These are phyloP conservation scores for Anomalospiza imberbis DNA, from an alignment of 2,797 vertebrate species.

Conservation along the genomic window DNA sequence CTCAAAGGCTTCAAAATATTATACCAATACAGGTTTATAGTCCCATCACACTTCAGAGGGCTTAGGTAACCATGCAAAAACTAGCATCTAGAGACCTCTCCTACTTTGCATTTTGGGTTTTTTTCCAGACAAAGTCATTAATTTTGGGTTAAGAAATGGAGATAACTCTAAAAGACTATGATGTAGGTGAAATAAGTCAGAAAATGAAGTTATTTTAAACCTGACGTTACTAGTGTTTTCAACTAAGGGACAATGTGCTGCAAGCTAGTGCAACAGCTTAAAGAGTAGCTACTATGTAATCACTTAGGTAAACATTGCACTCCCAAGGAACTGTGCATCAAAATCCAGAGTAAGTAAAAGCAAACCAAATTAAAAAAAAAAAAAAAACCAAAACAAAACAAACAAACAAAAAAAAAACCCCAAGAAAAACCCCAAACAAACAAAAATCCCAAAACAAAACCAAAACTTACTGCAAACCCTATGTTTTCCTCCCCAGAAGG, in stretches of 20 bases:
- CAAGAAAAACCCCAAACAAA: not conserved
- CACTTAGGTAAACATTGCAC: not conserved
- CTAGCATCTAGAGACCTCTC: not conserved
- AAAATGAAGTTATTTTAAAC: not conserved
- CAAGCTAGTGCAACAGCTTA: not conserved
- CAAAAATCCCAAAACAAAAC: not conserved
- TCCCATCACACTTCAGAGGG: not conserved
- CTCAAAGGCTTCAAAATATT: not conserved
- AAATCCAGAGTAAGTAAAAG: not conserved
- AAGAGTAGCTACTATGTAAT: not conserved
- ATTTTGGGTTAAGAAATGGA: not conserved
- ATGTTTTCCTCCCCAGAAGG: not conserved
- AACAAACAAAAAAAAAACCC: not conserved
- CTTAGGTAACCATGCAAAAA: not conserved
- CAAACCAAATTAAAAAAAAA: not conserved
- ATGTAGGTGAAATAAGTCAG: not conserved
- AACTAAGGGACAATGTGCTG: not conserved
- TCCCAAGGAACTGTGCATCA: not conserved
- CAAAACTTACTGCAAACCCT: not conserved
- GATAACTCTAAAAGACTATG: not conserved
- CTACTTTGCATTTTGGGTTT: fast-evolving
- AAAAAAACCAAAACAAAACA: too few species aligned
- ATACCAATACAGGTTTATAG: not conserved
- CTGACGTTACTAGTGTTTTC: not conserved
- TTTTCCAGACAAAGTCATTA: not conserved